phyloP scores from a whole-genome alignment of 2,797 vertebrate species.

The Catostomus latipinnis region DNA sequence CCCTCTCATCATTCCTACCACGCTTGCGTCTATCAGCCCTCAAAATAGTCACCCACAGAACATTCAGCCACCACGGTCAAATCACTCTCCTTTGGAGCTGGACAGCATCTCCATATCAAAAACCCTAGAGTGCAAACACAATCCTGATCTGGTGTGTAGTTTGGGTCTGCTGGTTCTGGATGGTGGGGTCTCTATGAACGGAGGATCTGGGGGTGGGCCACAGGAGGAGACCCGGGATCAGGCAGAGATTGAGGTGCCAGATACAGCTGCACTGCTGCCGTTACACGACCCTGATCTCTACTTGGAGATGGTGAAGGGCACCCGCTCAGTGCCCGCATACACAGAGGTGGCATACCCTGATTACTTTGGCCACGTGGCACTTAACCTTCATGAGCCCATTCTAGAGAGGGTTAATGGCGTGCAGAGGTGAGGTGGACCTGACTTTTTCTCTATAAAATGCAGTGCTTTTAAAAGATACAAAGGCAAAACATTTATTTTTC shows the following conservation, averaged over 20 bases:
- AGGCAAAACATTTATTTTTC: slow-evolving; percentile 6
- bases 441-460: slow-evolving; percentile 2
- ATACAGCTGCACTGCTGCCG: slow-evolving; percentile 81
- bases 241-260: slow-evolving; percentile 80
- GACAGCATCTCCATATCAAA: slow-evolving; percentile 73
- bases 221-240: slow-evolving; percentile 87
- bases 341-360: slow-evolving; percentile 97
- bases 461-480: too few relatives aligned
- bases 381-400: slow-evolving; percentile 88
- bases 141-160: slow-evolving; percentile 82
- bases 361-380: slow-evolving; percentile 95
- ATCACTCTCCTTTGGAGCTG: slow-evolving; percentile 69
- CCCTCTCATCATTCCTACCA: slow-evolving; percentile 90
- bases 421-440: slow-evolving; percentile 82
- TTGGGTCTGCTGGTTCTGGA: slow-evolving; percentile 84
- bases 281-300: slow-evolving; percentile 95
- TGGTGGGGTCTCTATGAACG: slow-evolving; percentile 69
- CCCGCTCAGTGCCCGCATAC: slow-evolving; percentile 89
- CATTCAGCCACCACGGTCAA: slow-evolving; percentile 55
- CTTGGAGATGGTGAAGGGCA: slow-evolving; percentile 91
- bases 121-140: slow-evolving; percentile 73
- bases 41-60: slow-evolving; percentile 62
- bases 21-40: slow-evolving; percentile 74
- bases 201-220: slow-evolving; percentile 70
- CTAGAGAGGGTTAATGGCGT: slow-evolving; percentile 94